Base-by-base conservation (phyloP, 2,113 vertebrate species). In the Cacatua alba region DNA sequence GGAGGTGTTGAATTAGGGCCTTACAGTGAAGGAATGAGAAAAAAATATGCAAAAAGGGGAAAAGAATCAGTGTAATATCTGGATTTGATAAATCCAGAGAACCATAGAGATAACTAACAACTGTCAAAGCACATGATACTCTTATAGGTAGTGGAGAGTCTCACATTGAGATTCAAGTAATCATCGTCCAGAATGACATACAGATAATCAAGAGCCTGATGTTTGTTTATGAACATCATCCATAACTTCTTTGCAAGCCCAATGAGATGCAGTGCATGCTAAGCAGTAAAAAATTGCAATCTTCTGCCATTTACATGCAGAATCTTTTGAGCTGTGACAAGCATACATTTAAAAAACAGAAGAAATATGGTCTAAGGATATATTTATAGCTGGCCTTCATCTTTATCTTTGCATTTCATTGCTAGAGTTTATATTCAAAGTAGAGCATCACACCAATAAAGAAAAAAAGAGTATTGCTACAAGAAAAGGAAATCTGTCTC, bases 381-480 rank as follows among this genome's bases (percentile, higher is more conserved):
- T 96, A 96, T 96, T 96, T 96, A 96, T 92, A 89, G 86, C 62
- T 49, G 86, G 88, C 86, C 88, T 94, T 96, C 94, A 94, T 86
- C 83, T 93, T 96, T 88, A 89, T 79, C 91, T 92, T 96, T 79
- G 2, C 83, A 88, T 93, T 93, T 96, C 69, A 90, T 81, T 92
- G 86, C 88, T 94, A 16, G 62, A 86, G 72, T 93, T 94, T 90
- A 75, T 92, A 94, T 71, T 90, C 88, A 81, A 92, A 93, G 85
- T 67, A 59, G 67, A 92, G 90, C 79, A 43, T 63, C 81, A 74
- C 71, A 83, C 55, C 53, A 62, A 52, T 62, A 52, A 90, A 74
- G 60, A 37, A 79, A 80, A 63, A 63, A 87, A 75, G 65, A 60
- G 52, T 44, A 48, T 51, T 93, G 72, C 90, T 86, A 74, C 80